Percentiles rank a stretch among this genome's conserved stretches.
These are phyloP conservation scores for Chamaetylas fuelleborni DNA, from an alignment of 2,113 vertebrate species.

Conservation along the genomic window DNA sequence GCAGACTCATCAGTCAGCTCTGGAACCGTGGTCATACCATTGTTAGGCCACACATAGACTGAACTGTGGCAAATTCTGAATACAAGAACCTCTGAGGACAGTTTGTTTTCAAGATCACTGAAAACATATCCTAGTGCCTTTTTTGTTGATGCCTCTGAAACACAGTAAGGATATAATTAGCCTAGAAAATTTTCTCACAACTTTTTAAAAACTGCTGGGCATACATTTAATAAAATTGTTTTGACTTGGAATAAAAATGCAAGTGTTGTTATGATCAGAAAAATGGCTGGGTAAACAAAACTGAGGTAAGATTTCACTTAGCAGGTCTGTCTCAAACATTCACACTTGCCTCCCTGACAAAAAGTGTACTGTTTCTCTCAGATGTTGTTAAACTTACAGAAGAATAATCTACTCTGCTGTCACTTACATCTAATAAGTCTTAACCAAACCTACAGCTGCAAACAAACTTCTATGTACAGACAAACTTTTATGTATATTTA, in stretches of 20 bases:
- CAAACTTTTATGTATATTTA: not conserved
- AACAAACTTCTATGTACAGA: not conserved
- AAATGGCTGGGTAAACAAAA: not conserved
- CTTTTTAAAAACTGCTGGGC: not conserved
- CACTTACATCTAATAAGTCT: not conserved
- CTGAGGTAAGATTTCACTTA: not conserved
- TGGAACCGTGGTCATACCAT: constrained; percentile 55
- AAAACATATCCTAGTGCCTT: constrained; percentile 80
- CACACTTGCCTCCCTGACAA: not conserved
- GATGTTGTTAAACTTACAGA: not conserved
- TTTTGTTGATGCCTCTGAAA: constrained; percentile 76
- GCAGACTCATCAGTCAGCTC: constrained; percentile 74
- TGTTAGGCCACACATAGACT: constrained; percentile 90
- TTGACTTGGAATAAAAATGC: not conserved
- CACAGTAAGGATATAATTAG: not conserved
- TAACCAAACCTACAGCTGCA: not conserved
- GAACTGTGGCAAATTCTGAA: constrained; percentile 81
- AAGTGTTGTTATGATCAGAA: not conserved
- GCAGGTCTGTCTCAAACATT: not conserved
- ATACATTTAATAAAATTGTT: not conserved
- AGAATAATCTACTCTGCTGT: not conserved
- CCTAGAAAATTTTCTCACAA: not conserved
- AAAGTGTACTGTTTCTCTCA: not conserved
- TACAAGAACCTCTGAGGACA: constrained; percentile 84
- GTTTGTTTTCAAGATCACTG: constrained; percentile 76